Base-by-base conservation (phyloP, 1,140 invertebrate species). In the Pissodes strobi region DNA sequence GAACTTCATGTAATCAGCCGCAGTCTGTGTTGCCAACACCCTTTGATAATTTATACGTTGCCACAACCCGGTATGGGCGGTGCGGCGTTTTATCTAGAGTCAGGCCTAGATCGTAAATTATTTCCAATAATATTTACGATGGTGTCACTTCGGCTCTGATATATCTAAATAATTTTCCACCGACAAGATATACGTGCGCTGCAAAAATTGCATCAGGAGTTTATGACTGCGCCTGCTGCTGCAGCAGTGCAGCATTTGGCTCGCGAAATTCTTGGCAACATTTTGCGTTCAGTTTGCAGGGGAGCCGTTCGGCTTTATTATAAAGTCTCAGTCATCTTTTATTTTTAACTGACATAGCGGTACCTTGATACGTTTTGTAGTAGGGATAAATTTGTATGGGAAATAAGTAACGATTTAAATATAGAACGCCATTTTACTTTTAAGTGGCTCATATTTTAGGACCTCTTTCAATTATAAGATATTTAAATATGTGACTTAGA, bases 101-200 rank as follows among this genome's bases (percentile, higher is more conserved):
- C 63, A 60, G 51, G 53, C 68, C 51, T 67, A 27, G 66, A 66
- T 66, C 51, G 64, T 74, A 74, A 74, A 74, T 74, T 73, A 73
- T 69, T 67, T 70, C 71, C 65, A 70, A 68, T 72, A 74, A 69
- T 73, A 74, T 74, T 74, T 74, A 74, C 67, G 65, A 63, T 17
- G 46, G 21, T 66, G 69, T 60, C 67, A 71, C 56, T 71, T 55
- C 48, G 61, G 65, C 59, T 45, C 60, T 71, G 67, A 69, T 72
- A 71, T 69, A 67, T 70, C 71, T 69, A 70, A 69, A 67, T 72
- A 70, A 71, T 64, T 64, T 64, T 66, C 46, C 34, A 30, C 49
- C 27, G 53, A 51, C 18, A 46, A 61, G 58, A 61, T n/a, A n/a
- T 61, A 61, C 58, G 63, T 59, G 55, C 55, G 34, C 63, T 51